Base-by-base conservation (phyloP, 2,797 vertebrate genomes). In the Megaceryle alcyon region DNA sequence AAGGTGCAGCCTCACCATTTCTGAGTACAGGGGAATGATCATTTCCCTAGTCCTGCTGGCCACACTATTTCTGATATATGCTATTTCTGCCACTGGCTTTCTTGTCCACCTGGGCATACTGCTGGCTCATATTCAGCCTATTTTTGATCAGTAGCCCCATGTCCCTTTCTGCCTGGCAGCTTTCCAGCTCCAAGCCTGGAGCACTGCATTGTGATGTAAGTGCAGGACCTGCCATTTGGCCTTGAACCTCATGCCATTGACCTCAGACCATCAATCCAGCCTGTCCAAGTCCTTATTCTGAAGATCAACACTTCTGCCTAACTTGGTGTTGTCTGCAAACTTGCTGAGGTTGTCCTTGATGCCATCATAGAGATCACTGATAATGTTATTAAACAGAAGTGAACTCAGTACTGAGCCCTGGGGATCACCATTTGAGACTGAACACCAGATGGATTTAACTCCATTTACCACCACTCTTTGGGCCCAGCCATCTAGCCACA, bases 1-100 rank as follows among this genome's bases (percentile, higher is more conserved):
- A 19, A 65, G 6, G 7, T 25, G 22, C 2, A 1, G 15, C 9
- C 28, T 49, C 29, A 57, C 21, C 22, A n/a, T 15, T 10, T 29
- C 7, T 0, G 0, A n/a, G 11, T 31, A 39, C 14, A 14, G 20
- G 5, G 10, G 5, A 4, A 14, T 12, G 23, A 33, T 33, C 68
- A 2, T 12, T 54, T 20, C 3, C 6, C n/a, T 65, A 18, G 1
- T 41, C 6, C 59, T 46, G 33, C 8, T 76, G 44, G 17, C 39
- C 9, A 10, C 7, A 20, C 16, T 29, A 0, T 37, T 69, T 16
- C 17, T 79, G 26, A 21, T 44, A 23, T 14, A 54, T 20, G 14
- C 35, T 35, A 35, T 35, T 35, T 35, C 35, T 33, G 20, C 5
- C 20, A 6, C 8, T 31, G 6, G 16, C 21, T 15, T 14, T 59